phyloP scores from a whole-genome alignment of 2,888 invertebrate species.

The Furcula furcula region DNA sequence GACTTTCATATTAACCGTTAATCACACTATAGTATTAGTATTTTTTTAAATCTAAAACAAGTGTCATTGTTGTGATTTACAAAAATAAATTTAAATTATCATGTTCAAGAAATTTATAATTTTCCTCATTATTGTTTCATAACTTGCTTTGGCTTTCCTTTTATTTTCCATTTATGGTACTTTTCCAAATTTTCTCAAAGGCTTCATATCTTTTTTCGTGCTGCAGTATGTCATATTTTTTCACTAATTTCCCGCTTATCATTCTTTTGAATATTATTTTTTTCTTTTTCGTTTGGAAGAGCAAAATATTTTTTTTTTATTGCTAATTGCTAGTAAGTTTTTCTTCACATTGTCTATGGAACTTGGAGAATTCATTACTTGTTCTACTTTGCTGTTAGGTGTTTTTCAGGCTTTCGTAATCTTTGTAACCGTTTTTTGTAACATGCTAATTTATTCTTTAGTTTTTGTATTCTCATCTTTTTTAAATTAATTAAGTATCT shows the following conservation, averaged over 20 bases:
- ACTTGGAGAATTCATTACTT: conserved; percentile 7
- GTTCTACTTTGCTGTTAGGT: conserved; percentile 14
- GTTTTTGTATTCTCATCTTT: conserved; percentile 3
- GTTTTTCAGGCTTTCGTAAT: conserved; percentile 12
- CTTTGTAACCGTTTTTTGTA: conserved; percentile 13
- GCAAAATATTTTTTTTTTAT: conserved; percentile 14
- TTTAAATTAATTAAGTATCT: conserved; percentile 14
- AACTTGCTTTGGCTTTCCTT: neutral
- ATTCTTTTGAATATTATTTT: conserved; percentile 7
- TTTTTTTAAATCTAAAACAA: neutral
- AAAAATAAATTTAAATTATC: too few relatives aligned
- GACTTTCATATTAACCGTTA: conserved; percentile 5
- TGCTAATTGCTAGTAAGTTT: conserved; percentile 14
- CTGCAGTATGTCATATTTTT: conserved; percentile 6
- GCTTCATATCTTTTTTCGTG: conserved; percentile 22
- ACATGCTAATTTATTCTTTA: conserved; percentile 7
- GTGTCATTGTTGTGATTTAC: neutral
- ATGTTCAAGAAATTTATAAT: neutral
- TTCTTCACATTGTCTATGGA: conserved; percentile 17
- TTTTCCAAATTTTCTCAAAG: conserved; percentile 3
- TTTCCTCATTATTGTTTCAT: neutral
- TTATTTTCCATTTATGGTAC: neutral
- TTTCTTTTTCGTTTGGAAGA: conserved; percentile 11
- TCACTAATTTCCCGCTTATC: conserved; percentile 7
- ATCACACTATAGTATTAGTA: neutral